These are phyloP conservation scores for Drosophila setifemur DNA, from an alignment of 1,140 invertebrate species.

Conservation along the genomic window DNA sequence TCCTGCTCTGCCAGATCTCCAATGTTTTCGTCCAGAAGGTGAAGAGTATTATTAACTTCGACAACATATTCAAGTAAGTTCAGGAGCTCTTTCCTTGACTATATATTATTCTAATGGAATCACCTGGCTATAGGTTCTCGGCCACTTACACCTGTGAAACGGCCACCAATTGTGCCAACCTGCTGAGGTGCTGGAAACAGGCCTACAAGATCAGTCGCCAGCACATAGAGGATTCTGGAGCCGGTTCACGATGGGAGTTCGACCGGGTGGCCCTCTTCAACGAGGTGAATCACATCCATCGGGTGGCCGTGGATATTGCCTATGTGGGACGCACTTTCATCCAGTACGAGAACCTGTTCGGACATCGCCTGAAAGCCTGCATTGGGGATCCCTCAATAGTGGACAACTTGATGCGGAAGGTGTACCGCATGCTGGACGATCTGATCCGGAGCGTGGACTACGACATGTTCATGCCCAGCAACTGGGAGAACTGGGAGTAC, in stretches of 20 bases:
- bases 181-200: constrained; percentile 90
- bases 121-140: constrained; percentile 82
- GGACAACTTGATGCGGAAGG: constrained; percentile 88
- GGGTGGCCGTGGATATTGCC: constrained; percentile 90
- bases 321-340: constrained; percentile 89
- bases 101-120: neutral
- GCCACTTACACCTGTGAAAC: constrained; percentile 84
- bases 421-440: constrained; percentile 84
- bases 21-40: constrained; percentile 91
- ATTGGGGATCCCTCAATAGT: constrained; percentile 93
- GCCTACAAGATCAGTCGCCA: constrained; percentile 89
- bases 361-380: constrained; percentile 91
- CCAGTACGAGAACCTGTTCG: constrained; percentile 95
- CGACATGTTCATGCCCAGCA: constrained; percentile 89
- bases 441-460: constrained; percentile 91
- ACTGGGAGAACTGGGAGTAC: constrained; percentile 92
- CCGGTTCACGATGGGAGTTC: constrained; percentile 95
- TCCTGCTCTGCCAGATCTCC: constrained; percentile 90
- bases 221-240: constrained; percentile 91
- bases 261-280: constrained; percentile 91
- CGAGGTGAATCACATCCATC: constrained; percentile 91
- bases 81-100: neutral
- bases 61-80: constrained; percentile 88
- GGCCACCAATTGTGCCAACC: constrained; percentile 85
- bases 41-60: constrained; percentile 87